phyloP scores from a whole-genome alignment of 2,888 invertebrate genomes.

The Andricus quercusramuli region DNA sequence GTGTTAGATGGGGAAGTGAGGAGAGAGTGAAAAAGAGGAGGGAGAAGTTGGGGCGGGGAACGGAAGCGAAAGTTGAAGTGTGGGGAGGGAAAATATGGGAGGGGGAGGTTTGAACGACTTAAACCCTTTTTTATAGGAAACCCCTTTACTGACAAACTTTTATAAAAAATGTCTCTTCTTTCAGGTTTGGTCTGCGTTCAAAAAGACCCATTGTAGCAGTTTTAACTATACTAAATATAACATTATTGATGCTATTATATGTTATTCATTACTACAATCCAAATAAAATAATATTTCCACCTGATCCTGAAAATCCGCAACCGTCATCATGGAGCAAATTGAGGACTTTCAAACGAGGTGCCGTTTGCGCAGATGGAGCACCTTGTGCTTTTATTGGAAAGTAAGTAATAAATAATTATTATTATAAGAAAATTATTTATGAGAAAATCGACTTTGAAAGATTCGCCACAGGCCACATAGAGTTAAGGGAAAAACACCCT shows the following conservation, averaged over 20 bases:
- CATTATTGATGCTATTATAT: conserved; percentile 49
- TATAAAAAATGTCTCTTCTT: conserved; percentile 35
- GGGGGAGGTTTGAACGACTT: too few species aligned
- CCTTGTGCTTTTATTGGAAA: conserved; percentile 89
- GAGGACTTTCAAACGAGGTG: conserved; percentile 84
- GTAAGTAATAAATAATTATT: conserved; percentile 80
- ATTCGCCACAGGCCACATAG: too few species aligned
- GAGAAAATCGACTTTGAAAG: too few species aligned
- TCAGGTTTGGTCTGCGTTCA: conserved; percentile 62
- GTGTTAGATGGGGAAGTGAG: too few species aligned
- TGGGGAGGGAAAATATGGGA: too few species aligned
- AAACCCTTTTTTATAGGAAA: too few species aligned
- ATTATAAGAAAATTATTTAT: too few species aligned
- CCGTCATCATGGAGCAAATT: conserved; percentile 85
- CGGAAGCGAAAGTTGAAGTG: too few species aligned
- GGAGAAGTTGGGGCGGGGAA: too few species aligned
- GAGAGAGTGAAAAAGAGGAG: too few species aligned
- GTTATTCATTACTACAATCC: conserved; percentile 29
- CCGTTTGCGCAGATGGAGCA: conserved; percentile 88
- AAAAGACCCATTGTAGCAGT: conserved; percentile 59
- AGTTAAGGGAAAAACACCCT: too few species aligned
- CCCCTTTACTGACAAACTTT: too few species aligned
- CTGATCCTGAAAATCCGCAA: conserved; percentile 83
- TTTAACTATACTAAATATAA: conserved; percentile 56
- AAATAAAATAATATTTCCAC: conserved; percentile 79